Percentiles rank a stretch among this genome's conserved stretches.
phyloP scores from a whole-genome alignment of 2,797 vertebrate genomes.

The Poeciliopsis infans region DNA sequence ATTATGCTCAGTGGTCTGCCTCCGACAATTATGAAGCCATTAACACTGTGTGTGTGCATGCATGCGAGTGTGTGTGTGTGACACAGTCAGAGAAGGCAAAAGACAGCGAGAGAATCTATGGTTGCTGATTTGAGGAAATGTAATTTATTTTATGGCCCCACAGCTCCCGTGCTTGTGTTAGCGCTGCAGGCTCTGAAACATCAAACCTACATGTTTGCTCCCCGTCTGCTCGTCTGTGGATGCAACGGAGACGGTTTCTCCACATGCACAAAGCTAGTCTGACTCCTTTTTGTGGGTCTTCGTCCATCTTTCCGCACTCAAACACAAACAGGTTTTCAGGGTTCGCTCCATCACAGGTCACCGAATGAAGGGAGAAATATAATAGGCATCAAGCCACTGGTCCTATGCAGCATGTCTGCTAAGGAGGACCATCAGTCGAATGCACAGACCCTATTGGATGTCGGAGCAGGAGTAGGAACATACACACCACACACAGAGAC shows the following conservation, averaged over 20 bases:
- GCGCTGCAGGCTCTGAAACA: constrained; percentile 43
- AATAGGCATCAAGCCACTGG: constrained; percentile 41
- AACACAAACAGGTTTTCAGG: constrained; percentile 40
- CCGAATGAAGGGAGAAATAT: constrained; percentile 63
- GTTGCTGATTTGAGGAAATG: constrained; percentile 66
- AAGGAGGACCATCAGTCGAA: constrained; percentile 57
- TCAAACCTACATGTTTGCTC: constrained; percentile 51
- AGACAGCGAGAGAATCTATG: constrained; percentile 31
- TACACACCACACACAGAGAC: constrained; percentile 1
- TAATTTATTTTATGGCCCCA: constrained; percentile 58
- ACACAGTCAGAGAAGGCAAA: constrained; percentile 17
- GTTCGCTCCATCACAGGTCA: constrained; percentile 56
- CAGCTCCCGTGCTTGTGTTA: constrained; percentile 45
- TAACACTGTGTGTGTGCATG: constrained; percentile 59
- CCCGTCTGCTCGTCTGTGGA: constrained; percentile 28
- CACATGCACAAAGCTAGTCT: constrained; percentile 19
- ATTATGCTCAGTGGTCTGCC: constrained; percentile 76
- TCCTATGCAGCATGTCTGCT: constrained; percentile 58
- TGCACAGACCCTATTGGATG: constrained; percentile 49
- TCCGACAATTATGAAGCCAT: constrained; percentile 77
- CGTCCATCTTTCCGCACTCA: constrained; percentile 19
- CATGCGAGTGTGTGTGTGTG: constrained; percentile 14
- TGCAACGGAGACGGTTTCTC: background rate
- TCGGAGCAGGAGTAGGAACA: constrained; percentile 43
- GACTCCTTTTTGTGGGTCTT: constrained; percentile 32